Percentiles rank a stretch among this genome's conserved stretches.
These are phyloP conservation scores for Lasioglossum morio DNA, from an alignment of 2,888 invertebrate genomes.

Conservation along the genomic window DNA sequence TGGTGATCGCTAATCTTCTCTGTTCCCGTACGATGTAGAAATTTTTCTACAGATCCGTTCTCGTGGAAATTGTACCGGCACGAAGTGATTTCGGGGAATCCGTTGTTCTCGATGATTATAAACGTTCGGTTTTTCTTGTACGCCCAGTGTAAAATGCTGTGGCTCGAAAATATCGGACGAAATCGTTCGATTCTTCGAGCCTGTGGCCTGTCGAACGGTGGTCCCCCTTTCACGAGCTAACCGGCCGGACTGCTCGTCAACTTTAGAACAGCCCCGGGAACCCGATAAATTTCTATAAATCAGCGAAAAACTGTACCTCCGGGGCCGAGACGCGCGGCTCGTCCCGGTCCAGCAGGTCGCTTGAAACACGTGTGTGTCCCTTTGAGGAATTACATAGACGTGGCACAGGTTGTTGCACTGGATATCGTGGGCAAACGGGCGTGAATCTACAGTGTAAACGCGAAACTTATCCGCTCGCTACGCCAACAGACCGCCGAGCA, in stretches of 20 bases:
- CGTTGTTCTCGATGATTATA: background rate
- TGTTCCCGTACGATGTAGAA: background rate
- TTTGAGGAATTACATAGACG: slow-evolving; percentile 57
- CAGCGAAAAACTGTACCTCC: slow-evolving; percentile 37
- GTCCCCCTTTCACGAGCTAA: slow-evolving; percentile 10
- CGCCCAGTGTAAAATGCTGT: background rate
- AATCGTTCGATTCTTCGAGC: slow-evolving; percentile 12
- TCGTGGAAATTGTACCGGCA: background rate
- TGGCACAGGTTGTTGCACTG: slow-evolving; percentile 58
- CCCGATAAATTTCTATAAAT: slow-evolving; percentile 58
- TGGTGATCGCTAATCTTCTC: background rate
- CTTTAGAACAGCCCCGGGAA: slow-evolving; percentile 21
- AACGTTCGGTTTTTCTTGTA: background rate
- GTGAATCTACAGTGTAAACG: slow-evolving; percentile 73
- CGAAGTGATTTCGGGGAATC: background rate
- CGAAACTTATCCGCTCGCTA: slow-evolving; percentile 74
- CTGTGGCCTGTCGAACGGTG: background rate
- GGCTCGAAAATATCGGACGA: slow-evolving; percentile 15
- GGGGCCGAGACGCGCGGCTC: slow-evolving; percentile 16
- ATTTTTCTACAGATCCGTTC: background rate
- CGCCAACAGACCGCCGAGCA: slow-evolving; percentile 69
- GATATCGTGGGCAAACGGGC: slow-evolving; percentile 40
- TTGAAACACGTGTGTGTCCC: slow-evolving; percentile 40
- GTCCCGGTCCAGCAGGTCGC: slow-evolving; percentile 40
- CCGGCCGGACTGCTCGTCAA: slow-evolving; percentile 2